Conservation (phyloP, 1,140 invertebrate genomes). For the Platyscapa corneri region DNA sequence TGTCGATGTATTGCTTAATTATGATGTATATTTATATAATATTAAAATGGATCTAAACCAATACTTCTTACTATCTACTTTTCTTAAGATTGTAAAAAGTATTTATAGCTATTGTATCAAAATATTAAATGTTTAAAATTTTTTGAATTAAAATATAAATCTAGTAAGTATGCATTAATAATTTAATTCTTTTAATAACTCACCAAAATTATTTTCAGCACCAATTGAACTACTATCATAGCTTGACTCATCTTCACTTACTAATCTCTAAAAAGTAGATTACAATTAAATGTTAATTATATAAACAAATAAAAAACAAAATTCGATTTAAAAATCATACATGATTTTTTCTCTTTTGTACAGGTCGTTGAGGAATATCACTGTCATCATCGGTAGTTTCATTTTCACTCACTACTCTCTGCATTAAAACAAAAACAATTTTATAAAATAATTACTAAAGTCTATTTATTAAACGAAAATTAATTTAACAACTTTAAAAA, state of each 20-base stretch:
- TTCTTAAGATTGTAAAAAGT: too few relatives aligned
- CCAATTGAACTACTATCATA: slow-evolving; percentile 55
- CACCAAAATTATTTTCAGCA: slow-evolving; percentile 27
- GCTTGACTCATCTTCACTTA: slow-evolving; percentile 65
- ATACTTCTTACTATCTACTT: too few relatives aligned
- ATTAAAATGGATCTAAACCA: too few relatives aligned
- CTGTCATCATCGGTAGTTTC: slow-evolving; percentile 69
- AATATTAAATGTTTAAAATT: too few relatives aligned
- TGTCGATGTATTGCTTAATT: too few relatives aligned
- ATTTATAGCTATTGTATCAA: too few relatives aligned
- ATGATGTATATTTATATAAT: too few relatives aligned
- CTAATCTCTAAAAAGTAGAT: slow-evolving; percentile 60
- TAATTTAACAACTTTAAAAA: background rate
- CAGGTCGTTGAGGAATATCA: slow-evolving; percentile 62
- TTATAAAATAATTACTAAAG: background rate
- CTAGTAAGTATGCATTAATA: background rate
- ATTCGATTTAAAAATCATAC: slow-evolving; percentile 57
- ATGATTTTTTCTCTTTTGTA: slow-evolving; percentile 61
- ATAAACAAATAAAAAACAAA: background rate
- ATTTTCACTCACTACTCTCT: slow-evolving; percentile 64
- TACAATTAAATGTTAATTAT: background rate
- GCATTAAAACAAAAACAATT: slow-evolving; percentile 13
- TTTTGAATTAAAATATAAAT: background rate
- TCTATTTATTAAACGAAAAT: background rate
- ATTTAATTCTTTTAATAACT: slow-evolving; percentile 1